These are phyloP conservation scores for Polymixis lichenea DNA, from an alignment of 2,888 invertebrate genomes.

Conservation along the genomic window DNA sequence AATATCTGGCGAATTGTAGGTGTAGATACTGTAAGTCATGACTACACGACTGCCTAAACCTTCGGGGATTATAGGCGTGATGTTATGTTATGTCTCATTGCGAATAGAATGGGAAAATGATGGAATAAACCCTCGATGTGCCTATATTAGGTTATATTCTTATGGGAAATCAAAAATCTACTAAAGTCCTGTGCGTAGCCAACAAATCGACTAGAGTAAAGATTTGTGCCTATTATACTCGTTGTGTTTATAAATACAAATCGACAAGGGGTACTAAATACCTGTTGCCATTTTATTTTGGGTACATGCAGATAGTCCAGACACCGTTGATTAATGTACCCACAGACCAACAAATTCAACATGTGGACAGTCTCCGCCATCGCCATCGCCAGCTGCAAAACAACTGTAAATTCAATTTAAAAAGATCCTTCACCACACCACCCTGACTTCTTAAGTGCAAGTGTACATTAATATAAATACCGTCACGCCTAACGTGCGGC, in stretches of 20 bases:
- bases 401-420: constrained; percentile 15
- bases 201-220: too few species aligned
- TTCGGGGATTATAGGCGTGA: background rate
- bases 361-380: background rate
- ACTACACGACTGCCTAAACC: background rate
- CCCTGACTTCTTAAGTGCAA: constrained; percentile 39
- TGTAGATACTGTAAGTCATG: background rate
- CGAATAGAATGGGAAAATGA: background rate
- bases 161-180: background rate
- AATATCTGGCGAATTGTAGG: background rate
- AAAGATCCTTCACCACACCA: constrained; percentile 3
- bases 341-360: background rate
- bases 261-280: background rate
- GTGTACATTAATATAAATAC: constrained; percentile 62
- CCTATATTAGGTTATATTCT: background rate
- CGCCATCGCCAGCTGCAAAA: constrained; percentile 1
- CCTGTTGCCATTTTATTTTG: background rate
- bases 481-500: constrained; percentile 51
- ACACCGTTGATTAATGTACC: background rate
- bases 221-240: too few species aligned
- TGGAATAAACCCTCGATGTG: background rate
- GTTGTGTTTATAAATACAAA: too few species aligned
- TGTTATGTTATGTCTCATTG: background rate
- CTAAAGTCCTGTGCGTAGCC: background rate
- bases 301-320: too few species aligned